These are phyloP conservation scores for Rhadina sibilatrix DNA, from an alignment of 2,113 vertebrate species.

Conservation along the genomic window DNA sequence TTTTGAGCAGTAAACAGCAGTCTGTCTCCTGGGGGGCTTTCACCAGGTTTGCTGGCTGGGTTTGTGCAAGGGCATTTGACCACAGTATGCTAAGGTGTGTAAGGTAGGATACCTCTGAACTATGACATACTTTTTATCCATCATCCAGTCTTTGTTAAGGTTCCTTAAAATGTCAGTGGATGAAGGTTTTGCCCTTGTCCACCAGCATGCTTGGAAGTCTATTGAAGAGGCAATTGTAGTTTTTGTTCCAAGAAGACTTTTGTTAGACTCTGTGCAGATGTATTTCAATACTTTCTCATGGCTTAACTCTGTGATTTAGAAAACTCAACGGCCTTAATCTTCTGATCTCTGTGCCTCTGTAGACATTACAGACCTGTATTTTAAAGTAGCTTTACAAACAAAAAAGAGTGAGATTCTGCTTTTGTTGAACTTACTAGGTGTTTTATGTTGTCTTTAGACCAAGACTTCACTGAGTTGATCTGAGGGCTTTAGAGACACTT, in stretches of 20 bases:
- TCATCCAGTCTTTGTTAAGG: not conserved
- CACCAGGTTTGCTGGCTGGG: not conserved
- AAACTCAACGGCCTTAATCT: not conserved
- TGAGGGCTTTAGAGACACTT: not conserved
- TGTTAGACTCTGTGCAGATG: not conserved
- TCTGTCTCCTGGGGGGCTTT: fast-evolving
- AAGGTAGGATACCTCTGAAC: not conserved
- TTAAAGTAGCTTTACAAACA: not conserved
- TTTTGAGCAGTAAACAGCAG: not conserved
- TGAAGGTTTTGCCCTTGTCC: not conserved
- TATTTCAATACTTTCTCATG: not conserved
- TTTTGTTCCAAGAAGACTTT: not conserved
- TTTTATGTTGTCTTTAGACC: not conserved
- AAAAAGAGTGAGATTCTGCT: not conserved
- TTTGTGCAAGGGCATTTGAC: not conserved
- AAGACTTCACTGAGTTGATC: not conserved
- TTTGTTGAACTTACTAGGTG: not conserved
- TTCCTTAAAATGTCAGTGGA: not conserved
- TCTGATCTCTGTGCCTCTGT: not conserved
- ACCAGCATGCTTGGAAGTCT: not conserved
- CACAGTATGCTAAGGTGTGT: not conserved
- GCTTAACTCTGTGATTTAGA: not conserved
- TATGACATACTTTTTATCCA: not conserved
- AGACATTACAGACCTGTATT: not conserved
- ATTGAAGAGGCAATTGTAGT: not conserved